Conservation (phyloP, 2,888 invertebrate species). For the Rambutsinella grinnellia region DNA sequence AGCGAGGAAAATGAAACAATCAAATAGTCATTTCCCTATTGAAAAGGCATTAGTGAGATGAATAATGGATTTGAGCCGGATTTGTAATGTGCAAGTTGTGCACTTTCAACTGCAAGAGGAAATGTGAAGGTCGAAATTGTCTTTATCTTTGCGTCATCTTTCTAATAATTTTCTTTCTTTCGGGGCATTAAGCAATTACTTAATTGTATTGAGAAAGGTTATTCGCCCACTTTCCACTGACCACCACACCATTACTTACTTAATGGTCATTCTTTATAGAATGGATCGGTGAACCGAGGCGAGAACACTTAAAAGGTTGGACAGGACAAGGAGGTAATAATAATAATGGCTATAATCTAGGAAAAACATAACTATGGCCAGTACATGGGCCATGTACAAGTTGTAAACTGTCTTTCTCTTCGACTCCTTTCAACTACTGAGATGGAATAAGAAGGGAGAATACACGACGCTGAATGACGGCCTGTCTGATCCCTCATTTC, state of each 20-base stretch:
- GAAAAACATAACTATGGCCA: not conserved
- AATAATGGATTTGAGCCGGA: not conserved
- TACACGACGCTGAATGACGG: conserved; percentile 10
- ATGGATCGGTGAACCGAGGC: conserved; percentile 29
- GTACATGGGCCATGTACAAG: not conserved
- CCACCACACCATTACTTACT: not conserved
- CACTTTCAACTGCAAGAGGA: not conserved
- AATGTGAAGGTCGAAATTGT: not conserved
- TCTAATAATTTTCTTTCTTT: conserved; percentile 3
- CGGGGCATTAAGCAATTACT: conserved; percentile 37
- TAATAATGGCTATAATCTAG: conserved; percentile 12
- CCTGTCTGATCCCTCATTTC: conserved; percentile 47
- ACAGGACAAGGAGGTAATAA: conserved; percentile 26
- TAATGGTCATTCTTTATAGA: conserved; percentile 22
- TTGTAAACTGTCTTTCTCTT: not conserved
- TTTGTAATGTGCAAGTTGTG: not conserved
- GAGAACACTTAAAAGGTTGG: conserved; percentile 38
- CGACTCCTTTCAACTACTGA: not conserved
- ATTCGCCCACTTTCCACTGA: not conserved
- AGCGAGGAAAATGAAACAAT: not conserved
- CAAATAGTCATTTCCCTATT: not conserved
- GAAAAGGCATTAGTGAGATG: not conserved
- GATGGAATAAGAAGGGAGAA: conserved; percentile 3
- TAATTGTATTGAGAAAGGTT: not conserved
- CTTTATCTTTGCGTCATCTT: not conserved